These are phyloP conservation scores for Myodes glareolus DNA, from an alignment of 2,113 vertebrate genomes.

Conservation along the genomic window DNA sequence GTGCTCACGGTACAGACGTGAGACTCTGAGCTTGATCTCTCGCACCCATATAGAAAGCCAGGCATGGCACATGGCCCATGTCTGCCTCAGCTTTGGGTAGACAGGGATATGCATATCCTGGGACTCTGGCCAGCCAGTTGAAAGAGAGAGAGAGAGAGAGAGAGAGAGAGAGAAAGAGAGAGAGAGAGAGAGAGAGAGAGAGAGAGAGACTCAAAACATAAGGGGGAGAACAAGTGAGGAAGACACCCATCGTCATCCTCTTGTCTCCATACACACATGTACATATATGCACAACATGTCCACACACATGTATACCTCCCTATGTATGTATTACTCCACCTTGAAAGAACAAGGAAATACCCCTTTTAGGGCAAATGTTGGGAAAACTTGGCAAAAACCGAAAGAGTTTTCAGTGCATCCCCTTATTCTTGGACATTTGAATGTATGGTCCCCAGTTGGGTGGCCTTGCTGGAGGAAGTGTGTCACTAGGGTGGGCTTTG, in stretches of 20 bases:
- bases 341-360: neutral
- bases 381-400: neutral
- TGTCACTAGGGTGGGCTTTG: neutral
- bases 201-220: neutral
- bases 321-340: neutral
- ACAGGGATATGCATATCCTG: too few species aligned
- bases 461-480: neutral
- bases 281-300: too few species aligned
- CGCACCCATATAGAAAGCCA: neutral
- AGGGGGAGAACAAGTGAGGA: neutral
- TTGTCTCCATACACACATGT: neutral
- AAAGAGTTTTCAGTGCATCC: neutral
- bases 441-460: neutral
- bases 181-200: too few species aligned
- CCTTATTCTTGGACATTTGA: neutral
- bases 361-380: neutral
- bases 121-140: neutral
- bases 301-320: neutral
- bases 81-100: neutral
- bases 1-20: neutral
- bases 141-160: too few species aligned
- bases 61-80: neutral
- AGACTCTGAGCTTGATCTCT: neutral
- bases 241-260: neutral
- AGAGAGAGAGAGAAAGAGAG: too few species aligned